phyloP scores from a whole-genome alignment of 2,797 vertebrate species.

The Falco concolor region DNA sequence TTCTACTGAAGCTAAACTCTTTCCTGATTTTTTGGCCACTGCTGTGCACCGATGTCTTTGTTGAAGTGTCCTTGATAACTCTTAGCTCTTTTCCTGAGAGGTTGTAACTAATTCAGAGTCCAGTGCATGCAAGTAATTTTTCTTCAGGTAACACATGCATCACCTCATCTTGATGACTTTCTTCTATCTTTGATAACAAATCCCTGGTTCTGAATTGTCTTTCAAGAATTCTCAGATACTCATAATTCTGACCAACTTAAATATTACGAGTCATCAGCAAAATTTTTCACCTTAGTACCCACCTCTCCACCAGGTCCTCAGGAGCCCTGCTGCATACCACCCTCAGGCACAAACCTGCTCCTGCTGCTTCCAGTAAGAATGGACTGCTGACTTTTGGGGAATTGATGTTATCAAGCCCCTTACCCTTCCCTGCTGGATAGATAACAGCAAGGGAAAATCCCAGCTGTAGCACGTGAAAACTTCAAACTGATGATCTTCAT shows the following conservation, averaged over 20 bases:
- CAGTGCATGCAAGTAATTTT: not conserved
- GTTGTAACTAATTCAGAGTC: not conserved
- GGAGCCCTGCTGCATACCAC: not conserved
- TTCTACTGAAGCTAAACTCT: not conserved
- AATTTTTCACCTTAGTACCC: not conserved
- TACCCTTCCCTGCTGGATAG: not conserved
- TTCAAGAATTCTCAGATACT: not conserved
- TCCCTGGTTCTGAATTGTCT: not conserved
- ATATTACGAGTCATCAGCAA: not conserved
- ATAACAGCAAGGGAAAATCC: not conserved
- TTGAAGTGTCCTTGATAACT: slow-evolving; percentile 35
- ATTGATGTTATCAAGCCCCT: not conserved
- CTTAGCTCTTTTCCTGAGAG: not conserved
- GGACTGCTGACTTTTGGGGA: not conserved
- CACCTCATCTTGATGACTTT: not conserved
- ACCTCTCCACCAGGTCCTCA: not conserved
- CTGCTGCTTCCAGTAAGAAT: not conserved
- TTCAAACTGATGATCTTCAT: not conserved
- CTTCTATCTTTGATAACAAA: not conserved
- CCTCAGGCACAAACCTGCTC: not conserved
- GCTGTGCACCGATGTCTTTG: not conserved
- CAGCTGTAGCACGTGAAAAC: not conserved
- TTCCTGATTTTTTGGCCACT: not conserved
- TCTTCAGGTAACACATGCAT: not conserved
- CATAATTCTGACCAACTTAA: not conserved